phyloP scores from a whole-genome alignment of 2,888 invertebrate genomes.

The Cantharis rustica region DNA sequence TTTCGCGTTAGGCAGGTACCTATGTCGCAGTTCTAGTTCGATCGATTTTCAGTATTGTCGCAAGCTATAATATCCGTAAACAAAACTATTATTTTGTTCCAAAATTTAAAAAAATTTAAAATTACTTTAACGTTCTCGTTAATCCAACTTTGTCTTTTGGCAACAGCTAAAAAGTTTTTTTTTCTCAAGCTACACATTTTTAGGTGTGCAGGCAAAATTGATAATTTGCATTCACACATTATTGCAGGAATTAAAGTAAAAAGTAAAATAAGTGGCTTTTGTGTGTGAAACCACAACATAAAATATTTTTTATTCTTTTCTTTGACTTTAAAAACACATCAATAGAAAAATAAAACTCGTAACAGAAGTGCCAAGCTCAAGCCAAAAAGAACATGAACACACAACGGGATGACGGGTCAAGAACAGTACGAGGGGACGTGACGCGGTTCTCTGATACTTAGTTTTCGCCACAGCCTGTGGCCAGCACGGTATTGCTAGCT shows the following conservation, averaged over 20 bases:
- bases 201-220: not conserved
- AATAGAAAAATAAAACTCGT: conserved; percentile 15
- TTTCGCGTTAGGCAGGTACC: not conserved
- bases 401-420: conserved; percentile 42
- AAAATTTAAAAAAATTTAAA: not conserved
- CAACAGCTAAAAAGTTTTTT: not conserved
- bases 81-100: not conserved
- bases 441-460: conserved; percentile 48
- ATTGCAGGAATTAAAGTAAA: not conserved
- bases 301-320: not conserved
- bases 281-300: not conserved
- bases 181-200: not conserved
- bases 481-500: conserved; percentile 40
- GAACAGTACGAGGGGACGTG: conserved; percentile 47
- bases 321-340: not conserved
- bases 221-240: no score
- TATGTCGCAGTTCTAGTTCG: not conserved
- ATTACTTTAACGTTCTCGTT: not conserved
- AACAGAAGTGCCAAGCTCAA: conserved; percentile 10
- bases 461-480: conserved; percentile 46
- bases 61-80: not conserved
- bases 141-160: not conserved
- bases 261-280: not conserved
- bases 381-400: conserved; percentile 23
- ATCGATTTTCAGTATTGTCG: not conserved